Evolutionary conservation across 2,797 vertebrate species (phyloP), one percentile per base, ranked within the genome.

Genomic region (Trachurus trachurus): DNA sequence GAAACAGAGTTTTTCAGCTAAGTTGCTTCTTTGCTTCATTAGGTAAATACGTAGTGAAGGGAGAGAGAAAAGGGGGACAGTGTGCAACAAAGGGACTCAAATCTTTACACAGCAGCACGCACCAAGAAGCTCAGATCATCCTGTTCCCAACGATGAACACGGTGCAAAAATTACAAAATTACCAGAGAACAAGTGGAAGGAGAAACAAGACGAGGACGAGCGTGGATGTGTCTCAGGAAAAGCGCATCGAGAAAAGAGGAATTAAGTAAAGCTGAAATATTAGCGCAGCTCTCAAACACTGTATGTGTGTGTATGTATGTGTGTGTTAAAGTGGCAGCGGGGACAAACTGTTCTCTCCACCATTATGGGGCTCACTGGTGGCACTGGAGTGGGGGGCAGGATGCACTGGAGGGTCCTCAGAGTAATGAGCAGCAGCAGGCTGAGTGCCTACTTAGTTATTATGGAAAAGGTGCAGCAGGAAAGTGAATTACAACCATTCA

Each of bases 381-480:
- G 57, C 71, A 83, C 77, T 78, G 81, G 80, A 86, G 89, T 66
- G 69, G 71, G 71, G 83, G 74, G 82, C 67, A 69, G 68, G 71
- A 77, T 72, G 79, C 72, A 81, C 85, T 84, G 81, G 84, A 94
- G 91, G 85, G 91, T 91, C 91, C 91, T 92, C 68, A 42, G 84
- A 85, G 88, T 91, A 92, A 94, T 89, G 78, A 92, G 83, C 19
- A 76, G 82, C 80, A 82, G 81, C 59, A 66, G 84, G 65, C 70
- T 79, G 83, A 92, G 89, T 74, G 86, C 73, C 84, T 84, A 76
- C 87, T 88, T 88, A 89, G 79, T 90, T 89, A 93, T 89, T 79
- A 87, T 78, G 56, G 78, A 77, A 88, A 88, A 87, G 86, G 84
- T 91, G 83, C 76, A 58, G 87, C 80, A 54, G 76, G 66, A 69